A percentile compares a stretch with the other conserved stretches of the same genome.
Conservation (phyloP, 2,113 vertebrate genomes). For the Ophthalmolycus amberensis region DNA sequence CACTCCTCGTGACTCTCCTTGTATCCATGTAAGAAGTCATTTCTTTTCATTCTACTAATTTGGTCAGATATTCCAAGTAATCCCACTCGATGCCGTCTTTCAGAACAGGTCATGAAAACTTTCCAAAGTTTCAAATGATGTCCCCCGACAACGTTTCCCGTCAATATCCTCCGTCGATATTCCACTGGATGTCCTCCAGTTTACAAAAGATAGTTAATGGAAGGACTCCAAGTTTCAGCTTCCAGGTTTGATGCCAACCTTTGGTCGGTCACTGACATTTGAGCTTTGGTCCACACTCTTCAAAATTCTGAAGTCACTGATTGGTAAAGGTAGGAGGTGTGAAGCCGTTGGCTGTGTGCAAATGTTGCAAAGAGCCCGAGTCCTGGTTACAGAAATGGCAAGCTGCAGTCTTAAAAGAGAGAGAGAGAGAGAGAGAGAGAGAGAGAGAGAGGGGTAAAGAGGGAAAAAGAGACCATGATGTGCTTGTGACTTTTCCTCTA, state of each 20-base stretch:
- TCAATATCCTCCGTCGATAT: constrained; percentile 9
- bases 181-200: constrained; percentile 23
- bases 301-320: constrained; percentile 37
- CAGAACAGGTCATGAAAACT: constrained; percentile 8
- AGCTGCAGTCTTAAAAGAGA: constrained; percentile 37
- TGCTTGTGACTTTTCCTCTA: constrained; percentile 43
- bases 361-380: constrained; percentile 36
- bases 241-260: constrained; percentile 4
- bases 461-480: constrained; percentile 46
- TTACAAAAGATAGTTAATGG: constrained; percentile 10
- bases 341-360: constrained; percentile 49
- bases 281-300: constrained; percentile 41
- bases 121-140: constrained; percentile 13
- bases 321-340: constrained; percentile 34
- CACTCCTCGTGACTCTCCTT: background rate
- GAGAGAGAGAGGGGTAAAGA: background rate
- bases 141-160: background rate
- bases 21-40: constrained; percentile 1
- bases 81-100: constrained; percentile 12
- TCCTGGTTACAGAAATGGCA: constrained; percentile 47
- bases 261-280: constrained; percentile 13
- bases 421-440: background rate
- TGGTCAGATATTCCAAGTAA: constrained; percentile 22
- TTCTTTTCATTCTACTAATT: background rate
- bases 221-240: constrained; percentile 13